These are phyloP conservation scores for Schizopygopsis malacanthus DNA, from an alignment of 2,797 vertebrate species.

Conservation along the genomic window DNA sequence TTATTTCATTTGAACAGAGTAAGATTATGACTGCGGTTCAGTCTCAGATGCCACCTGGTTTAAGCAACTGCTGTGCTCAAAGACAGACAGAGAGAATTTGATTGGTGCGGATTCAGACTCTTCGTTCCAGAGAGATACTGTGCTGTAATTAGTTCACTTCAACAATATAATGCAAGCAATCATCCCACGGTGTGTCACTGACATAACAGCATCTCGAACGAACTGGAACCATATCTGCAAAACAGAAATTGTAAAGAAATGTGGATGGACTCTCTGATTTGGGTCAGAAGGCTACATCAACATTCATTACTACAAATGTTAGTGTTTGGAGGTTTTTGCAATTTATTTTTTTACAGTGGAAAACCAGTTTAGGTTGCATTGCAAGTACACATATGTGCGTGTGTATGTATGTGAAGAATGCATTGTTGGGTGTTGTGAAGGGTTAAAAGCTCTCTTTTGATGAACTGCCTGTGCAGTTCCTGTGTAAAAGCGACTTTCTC, in stretches of 20 bases:
- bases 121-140: slow-evolving; percentile 60
- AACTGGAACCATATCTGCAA: neutral
- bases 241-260: neutral
- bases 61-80: slow-evolving; percentile 29
- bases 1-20: slow-evolving; percentile 35
- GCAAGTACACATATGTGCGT: neutral
- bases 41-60: slow-evolving; percentile 38
- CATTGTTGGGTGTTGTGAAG: slow-evolving; percentile 3
- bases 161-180: slow-evolving; percentile 56
- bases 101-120: slow-evolving; percentile 60
- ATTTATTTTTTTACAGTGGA: neutral
- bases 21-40: slow-evolving; percentile 15
- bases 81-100: slow-evolving; percentile 29
- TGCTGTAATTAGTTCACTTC: slow-evolving; percentile 65
- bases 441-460: slow-evolving; percentile 39
- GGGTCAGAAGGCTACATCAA: neutral
- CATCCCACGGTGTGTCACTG: slow-evolving; percentile 16
- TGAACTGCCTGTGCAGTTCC: slow-evolving; percentile 18
- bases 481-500: slow-evolving; percentile 38
- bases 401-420: neutral
- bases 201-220: neutral
- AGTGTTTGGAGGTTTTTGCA: neutral
- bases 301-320: neutral
- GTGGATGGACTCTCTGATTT: neutral
- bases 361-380: neutral